These are phyloP conservation scores for Esox masquinongy DNA, from an alignment of 2,797 vertebrate species.

Conservation along the genomic window DNA sequence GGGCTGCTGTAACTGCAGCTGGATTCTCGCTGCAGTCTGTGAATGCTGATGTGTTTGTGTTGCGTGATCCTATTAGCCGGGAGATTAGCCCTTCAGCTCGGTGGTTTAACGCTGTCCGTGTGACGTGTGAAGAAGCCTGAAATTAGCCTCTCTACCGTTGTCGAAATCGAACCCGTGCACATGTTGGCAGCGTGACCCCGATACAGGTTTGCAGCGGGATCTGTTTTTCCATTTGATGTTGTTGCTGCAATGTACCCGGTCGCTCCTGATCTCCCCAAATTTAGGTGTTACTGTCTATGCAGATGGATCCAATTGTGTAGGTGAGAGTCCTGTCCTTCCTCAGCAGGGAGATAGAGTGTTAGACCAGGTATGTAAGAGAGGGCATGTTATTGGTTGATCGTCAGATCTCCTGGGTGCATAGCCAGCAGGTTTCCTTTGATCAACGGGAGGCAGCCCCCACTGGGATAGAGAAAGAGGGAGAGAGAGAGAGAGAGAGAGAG, in stretches of 20 bases:
- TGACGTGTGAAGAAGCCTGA: constrained; percentile 23
- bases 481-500: constrained; percentile 15
- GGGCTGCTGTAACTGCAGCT: constrained; percentile 69
- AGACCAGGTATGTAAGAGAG: constrained; percentile 32
- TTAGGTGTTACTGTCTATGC: not conserved
- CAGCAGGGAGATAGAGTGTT: too few species aligned
- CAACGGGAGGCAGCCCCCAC: constrained; percentile 47
- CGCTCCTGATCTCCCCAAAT: constrained; percentile 32
- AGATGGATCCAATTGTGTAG: not conserved
- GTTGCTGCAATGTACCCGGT: constrained; percentile 52
- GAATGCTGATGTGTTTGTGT: constrained; percentile 69
- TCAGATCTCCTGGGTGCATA: constrained; percentile 20
- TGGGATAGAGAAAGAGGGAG: constrained; percentile 34
- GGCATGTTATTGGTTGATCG: not conserved
- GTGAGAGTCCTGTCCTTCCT: too few species aligned
- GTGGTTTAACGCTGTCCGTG: constrained; percentile 11
- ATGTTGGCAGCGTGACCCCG: constrained; percentile 61
- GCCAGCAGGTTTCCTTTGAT: constrained; percentile 50
- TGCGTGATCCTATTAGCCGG: constrained; percentile 56
- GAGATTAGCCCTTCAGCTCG: not conserved
- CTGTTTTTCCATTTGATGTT: constrained; percentile 43
- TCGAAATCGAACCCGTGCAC: constrained; percentile 23
- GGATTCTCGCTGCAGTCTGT: constrained; percentile 59
- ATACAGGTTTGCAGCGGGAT: constrained; percentile 50
- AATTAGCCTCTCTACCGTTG: constrained; percentile 2